phyloP scores from a whole-genome alignment of 1,140 invertebrate species.

The Vanessa atalanta region DNA sequence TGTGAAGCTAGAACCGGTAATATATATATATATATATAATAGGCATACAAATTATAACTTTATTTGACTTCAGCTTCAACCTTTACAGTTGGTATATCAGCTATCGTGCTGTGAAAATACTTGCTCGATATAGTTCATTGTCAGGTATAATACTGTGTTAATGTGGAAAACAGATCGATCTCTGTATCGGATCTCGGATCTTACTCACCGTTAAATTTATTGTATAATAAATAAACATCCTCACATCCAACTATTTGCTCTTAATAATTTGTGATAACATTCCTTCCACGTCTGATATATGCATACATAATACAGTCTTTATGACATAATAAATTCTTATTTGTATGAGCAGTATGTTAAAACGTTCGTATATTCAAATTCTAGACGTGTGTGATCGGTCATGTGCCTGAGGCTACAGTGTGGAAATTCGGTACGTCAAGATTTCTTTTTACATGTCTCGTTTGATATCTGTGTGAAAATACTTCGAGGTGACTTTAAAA shows the following conservation, averaged over 20 bases:
- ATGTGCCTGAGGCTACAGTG: constrained; percentile 4
- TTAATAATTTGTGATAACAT: constrained; percentile 3
- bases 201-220: background rate
- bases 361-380: constrained; percentile 12
- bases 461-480: background rate
- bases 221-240: background rate
- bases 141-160: background rate
- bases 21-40: no score
- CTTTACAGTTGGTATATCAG: no score
- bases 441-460: background rate
- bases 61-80: no score
- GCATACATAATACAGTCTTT: background rate
- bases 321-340: constrained; percentile 9
- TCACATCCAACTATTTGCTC: background rate
- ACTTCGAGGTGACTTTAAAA: background rate
- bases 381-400: constrained; percentile 5
- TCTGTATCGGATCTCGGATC: background rate
- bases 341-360: constrained; percentile 11
- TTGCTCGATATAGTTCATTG: background rate
- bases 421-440: background rate
- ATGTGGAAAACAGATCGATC: background rate
- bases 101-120: no score
- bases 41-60: no score
- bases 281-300: background rate
- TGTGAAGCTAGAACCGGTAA: no score